A percentile compares a stretch with the other conserved stretches of the same genome.
Evolutionary conservation across 37 sponge, comb jelly and placozoan genomes (phyloP).

Genomic region (Crambe crambe): DNA sequence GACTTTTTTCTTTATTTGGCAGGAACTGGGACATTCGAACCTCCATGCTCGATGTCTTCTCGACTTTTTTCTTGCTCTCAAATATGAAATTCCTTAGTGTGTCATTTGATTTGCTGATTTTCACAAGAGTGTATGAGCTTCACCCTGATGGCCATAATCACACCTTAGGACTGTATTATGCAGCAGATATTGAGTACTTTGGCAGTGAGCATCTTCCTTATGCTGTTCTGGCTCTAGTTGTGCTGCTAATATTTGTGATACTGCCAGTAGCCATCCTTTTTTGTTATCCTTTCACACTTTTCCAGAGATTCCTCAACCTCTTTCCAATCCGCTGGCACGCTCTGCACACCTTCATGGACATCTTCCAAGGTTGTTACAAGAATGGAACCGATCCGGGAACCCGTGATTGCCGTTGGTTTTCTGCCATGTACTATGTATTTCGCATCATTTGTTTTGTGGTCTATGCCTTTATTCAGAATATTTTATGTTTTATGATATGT

Average conservation of each 20-base stretch:
- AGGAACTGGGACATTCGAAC: constrained; percentile 39
- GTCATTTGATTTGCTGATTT: constrained; percentile 42
- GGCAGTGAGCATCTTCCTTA: neutral
- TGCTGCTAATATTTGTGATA: neutral
- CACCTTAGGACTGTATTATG: neutral
- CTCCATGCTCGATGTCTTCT: constrained; percentile 45
- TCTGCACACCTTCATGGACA: neutral
- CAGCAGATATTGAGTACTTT: neutral
- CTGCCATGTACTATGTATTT: neutral
- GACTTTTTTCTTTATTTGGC: constrained; percentile 20
- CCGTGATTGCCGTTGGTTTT: neutral
- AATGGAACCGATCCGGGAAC: neutral
- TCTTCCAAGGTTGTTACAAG: neutral
- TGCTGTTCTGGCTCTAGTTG: neutral
- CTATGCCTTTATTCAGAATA: constrained; percentile 7
- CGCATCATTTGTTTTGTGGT: neutral
- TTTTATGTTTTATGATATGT: too few species aligned
- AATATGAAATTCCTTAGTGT: constrained; percentile 48
- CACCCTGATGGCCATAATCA: neutral
- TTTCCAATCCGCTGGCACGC: neutral
- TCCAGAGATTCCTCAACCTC: neutral
- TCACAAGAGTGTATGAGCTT: constrained; percentile 3
- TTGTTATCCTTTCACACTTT: neutral
- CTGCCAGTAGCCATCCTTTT: neutral
- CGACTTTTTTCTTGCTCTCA: constrained; percentile 58